Evolutionary conservation across 2,888 invertebrate species (phyloP).

Genomic region (Cataglyphis livida): DNA sequence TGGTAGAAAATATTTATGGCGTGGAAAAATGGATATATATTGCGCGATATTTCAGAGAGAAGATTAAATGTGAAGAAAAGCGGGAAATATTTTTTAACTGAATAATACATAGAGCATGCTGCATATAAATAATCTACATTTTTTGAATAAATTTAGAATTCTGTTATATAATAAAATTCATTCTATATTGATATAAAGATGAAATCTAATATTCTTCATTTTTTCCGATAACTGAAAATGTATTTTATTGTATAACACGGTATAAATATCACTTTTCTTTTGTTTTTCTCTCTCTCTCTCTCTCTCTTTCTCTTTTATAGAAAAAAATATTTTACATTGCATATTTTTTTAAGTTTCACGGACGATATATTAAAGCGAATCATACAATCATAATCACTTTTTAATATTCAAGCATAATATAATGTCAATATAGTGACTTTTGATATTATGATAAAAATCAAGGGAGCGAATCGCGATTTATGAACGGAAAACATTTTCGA

Average conservation of each 20-base stretch:
- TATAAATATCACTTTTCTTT: background rate
- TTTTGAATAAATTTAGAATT: background rate
- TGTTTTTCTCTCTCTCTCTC: too few species aligned
- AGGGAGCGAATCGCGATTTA: slow-evolving; percentile 4
- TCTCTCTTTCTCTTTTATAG: background rate
- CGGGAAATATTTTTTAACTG: slow-evolving; percentile 8
- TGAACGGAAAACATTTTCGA: slow-evolving; percentile 27
- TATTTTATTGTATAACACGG: background rate
- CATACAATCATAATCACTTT: background rate
- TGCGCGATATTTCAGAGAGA: background rate
- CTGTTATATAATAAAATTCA: background rate
- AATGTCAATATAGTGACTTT: slow-evolving; percentile 1
- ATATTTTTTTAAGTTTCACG: background rate
- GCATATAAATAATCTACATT: background rate
- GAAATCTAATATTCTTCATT: background rate
- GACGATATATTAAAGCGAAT: background rate
- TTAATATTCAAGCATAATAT: background rate
- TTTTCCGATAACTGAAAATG: background rate
- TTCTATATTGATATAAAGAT: background rate
- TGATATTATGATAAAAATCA: slow-evolving; percentile 13
- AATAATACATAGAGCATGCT: background rate
- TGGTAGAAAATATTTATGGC: background rate
- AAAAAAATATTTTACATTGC: background rate
- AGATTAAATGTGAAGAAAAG: slow-evolving; percentile 13
- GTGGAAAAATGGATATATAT: background rate